Base-by-base conservation (phyloP, 2,797 vertebrate species). In the Limnodromus scolopaceus region DNA sequence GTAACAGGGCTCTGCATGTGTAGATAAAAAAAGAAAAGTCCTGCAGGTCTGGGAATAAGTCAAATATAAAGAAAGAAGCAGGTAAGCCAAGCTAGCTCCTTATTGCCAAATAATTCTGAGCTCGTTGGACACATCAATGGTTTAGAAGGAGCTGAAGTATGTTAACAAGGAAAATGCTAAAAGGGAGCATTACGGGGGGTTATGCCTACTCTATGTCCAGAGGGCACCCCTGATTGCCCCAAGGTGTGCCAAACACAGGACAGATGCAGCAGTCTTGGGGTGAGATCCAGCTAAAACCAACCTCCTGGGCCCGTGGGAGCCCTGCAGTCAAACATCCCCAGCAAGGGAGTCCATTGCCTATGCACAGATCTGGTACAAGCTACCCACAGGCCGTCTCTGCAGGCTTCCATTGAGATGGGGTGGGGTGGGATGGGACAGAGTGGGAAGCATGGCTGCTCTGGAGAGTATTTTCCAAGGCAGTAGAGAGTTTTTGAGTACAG, bases 271-370 rank as follows among this genome's bases (percentile, higher is more conserved):
- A 51, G n/a, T 38, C 27, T n/a, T 54, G 16, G 11, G 17, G 12
- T 13, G 71, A 49, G 6, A 6, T 10, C 10, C 39, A 54, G 27
- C 11, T 36, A 63, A 82, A 85, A 3, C 10, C 27, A 58, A 0
- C 2, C 13, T n/a, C 13, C 3, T 9, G 30, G 16, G 4, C 20
- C 28, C 1, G 0, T 46, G 23, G 32, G 23, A 57, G 8, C 4
- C 10, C 17, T 49, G 11, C 19, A 15, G 16, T 55, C 43, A 65
- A 24, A 48, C 25, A 65, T 13, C 4, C 3, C 20, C 41, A 61
- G 58, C 17, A 68, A 30, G 2, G 1, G 5, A 16, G 14, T 16
- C 53, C 36, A 13, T 28, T 64, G 34, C 39, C n/a, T 24, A 13
- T 2, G 2, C 11, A 18, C 20, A 54, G 0, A 0, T 13, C 36